phyloP scores from a whole-genome alignment of 2,888 invertebrate species.

The Megastigmus dorsalis region DNA sequence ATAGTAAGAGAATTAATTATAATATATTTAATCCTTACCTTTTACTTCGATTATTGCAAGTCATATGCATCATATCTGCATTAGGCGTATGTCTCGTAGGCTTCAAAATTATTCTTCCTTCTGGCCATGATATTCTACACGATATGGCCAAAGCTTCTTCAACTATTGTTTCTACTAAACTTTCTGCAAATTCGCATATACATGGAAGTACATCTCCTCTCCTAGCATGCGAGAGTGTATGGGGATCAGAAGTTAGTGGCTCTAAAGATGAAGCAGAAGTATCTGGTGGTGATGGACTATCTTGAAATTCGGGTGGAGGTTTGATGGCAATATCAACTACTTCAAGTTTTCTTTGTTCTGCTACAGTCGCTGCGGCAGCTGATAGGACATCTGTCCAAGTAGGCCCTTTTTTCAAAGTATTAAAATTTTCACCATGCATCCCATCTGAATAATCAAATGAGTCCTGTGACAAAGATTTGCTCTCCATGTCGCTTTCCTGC shows the following conservation, averaged over 20 bases:
- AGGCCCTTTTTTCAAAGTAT: slow-evolving; percentile 88
- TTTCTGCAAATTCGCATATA: slow-evolving; percentile 71
- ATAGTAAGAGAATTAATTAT: not conserved
- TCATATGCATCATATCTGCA: slow-evolving; percentile 50
- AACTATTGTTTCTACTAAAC: slow-evolving; percentile 74
- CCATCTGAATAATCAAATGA: slow-evolving; percentile 86
- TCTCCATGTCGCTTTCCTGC: slow-evolving; percentile 89
- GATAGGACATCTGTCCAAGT: slow-evolving; percentile 75
- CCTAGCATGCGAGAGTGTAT: slow-evolving; percentile 49
- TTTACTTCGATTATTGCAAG: slow-evolving; percentile 48
- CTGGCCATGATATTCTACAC: slow-evolving; percentile 73
- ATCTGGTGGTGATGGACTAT: slow-evolving; percentile 75
- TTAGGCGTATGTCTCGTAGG: slow-evolving; percentile 50
- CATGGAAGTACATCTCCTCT: slow-evolving; percentile 46
- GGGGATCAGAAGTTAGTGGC: slow-evolving; percentile 64
- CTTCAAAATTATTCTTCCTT: slow-evolving; percentile 64
- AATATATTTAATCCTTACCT: slow-evolving; percentile 21
- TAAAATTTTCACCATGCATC: slow-evolving; percentile 88
- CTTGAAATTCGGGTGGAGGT: slow-evolving; percentile 91
- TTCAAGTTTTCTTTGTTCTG: slow-evolving; percentile 67
- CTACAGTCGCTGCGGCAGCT: slow-evolving; percentile 77
- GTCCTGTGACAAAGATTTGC: slow-evolving; percentile 85
- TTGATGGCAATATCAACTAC: slow-evolving; percentile 80
- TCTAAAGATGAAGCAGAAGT: slow-evolving; percentile 68
- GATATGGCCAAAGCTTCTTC: slow-evolving; percentile 76